Conservation (phyloP, 37 sponge, comb jelly and placozoan genomes). For the Cladorhizidae sp. region DNA sequence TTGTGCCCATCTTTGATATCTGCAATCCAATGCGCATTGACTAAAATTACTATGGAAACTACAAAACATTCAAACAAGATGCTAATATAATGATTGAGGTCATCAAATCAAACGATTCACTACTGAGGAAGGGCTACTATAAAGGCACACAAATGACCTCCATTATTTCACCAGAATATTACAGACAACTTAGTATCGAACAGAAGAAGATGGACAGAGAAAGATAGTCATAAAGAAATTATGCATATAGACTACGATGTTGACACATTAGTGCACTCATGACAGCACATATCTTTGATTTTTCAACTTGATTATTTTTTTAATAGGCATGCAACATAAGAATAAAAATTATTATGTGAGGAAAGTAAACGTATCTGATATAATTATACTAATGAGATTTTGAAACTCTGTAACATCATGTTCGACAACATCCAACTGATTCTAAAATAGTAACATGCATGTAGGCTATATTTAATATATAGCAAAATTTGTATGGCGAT, state of each 20-base stretch:
- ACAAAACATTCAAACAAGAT: conserved; percentile 14
- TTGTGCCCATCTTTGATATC: conserved; percentile 12
- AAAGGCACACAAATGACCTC: background rate
- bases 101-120: background rate
- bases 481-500: too few species aligned
- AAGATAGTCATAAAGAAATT: conserved; percentile 16
- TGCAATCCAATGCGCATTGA: conserved; percentile 22
- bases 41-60: conserved; percentile 52
- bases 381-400: too few species aligned
- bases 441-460: too few species aligned
- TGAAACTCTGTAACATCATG: too few species aligned
- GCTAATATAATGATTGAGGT: conserved; percentile 15
- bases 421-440: too few species aligned
- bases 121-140: background rate
- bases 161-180: background rate
- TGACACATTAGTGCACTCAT: too few species aligned
- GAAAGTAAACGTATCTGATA: too few species aligned
- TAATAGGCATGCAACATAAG: too few species aligned
- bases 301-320: too few species aligned
- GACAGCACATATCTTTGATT: too few species aligned
- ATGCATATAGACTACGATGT: conserved; percentile 5
- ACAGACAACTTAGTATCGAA: background rate
- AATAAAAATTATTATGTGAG: too few species aligned
- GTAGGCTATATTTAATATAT: too few species aligned
- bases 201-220: background rate